phyloP scores from a whole-genome alignment of 2,888 invertebrate genomes.

The Drosophila dives region DNA sequence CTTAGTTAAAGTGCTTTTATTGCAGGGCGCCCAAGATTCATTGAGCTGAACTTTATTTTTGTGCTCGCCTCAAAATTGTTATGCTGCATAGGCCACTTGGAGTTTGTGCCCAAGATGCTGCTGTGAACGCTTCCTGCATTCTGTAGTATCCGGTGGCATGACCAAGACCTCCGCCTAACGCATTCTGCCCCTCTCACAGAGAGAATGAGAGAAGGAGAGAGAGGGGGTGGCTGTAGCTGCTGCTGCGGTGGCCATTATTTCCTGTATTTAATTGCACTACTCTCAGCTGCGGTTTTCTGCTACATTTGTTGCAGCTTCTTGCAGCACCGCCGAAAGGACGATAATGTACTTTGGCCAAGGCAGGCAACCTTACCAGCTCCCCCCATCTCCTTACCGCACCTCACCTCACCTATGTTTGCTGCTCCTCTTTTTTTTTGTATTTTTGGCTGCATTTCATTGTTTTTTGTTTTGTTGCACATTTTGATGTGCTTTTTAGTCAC shows the following conservation, averaged over 20 bases:
- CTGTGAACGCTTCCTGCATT: slow-evolving; percentile 50
- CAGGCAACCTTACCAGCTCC: slow-evolving; percentile 1
- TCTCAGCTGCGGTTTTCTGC: slow-evolving; percentile 80
- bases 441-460: slow-evolving; percentile 20
- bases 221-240: slow-evolving; percentile 9
- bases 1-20: slow-evolving; percentile 21
- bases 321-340: slow-evolving; percentile 39
- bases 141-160: slow-evolving; percentile 55
- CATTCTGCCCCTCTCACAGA: background rate
- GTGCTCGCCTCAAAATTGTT: slow-evolving; percentile 41
- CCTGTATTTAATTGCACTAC: slow-evolving; percentile 80
- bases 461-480: slow-evolving; percentile 36
- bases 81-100: slow-evolving; percentile 15
- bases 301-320: slow-evolving; percentile 77
- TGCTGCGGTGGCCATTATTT: slow-evolving; percentile 79
- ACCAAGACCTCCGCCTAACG: background rate
- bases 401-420: slow-evolving; percentile 11
- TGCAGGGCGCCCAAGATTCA: slow-evolving; percentile 29
- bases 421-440: slow-evolving; percentile 31
- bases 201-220: background rate
- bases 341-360: slow-evolving; percentile 52
- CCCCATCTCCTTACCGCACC: background rate
- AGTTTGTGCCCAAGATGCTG: slow-evolving; percentile 56
- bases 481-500: slow-evolving; percentile 63
- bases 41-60: slow-evolving; percentile 19